Evolutionary conservation across 2,888 invertebrate genomes (phyloP).

Genomic region (Heteromyza rotundicornis): DNA sequence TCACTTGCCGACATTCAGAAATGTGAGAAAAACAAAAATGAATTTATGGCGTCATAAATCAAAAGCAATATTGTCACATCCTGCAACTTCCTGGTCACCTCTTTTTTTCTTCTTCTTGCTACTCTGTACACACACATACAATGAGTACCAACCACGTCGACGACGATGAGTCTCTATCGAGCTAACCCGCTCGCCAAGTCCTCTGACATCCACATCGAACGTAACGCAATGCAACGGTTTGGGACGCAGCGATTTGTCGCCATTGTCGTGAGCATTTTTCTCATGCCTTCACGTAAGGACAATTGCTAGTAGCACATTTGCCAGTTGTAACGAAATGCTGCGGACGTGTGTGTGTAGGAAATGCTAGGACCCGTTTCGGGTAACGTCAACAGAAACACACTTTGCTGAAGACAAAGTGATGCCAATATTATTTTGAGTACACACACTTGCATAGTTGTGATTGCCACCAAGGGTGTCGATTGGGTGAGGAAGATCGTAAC

Average conservation of each 20-base stretch:
- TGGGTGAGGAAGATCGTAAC: too few species aligned
- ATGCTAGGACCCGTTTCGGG: not conserved
- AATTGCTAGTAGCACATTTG: not conserved
- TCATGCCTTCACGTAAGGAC: not conserved
- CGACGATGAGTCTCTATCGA: too few species aligned
- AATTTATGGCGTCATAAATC: slow-evolving; percentile 58
- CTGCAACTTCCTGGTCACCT: slow-evolving; percentile 38
- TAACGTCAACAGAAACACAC: not conserved
- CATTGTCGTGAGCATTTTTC: slow-evolving; percentile 8
- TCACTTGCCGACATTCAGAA: slow-evolving; percentile 22
- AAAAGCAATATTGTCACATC: slow-evolving; percentile 57
- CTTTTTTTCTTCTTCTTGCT: slow-evolving; percentile 11
- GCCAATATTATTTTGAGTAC: slow-evolving; percentile 15
- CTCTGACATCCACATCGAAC: not conserved
- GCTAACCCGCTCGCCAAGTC: too few species aligned
- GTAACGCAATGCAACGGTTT: not conserved
- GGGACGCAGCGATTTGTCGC: slow-evolving; percentile 15
- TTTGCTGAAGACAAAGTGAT: not conserved
- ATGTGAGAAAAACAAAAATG: slow-evolving; percentile 47
- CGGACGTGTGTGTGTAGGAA: not conserved
- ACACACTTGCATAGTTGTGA: not conserved
- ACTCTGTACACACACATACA: too few species aligned
- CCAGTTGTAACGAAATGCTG: not conserved
- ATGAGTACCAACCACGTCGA: not conserved
- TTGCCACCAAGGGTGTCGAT: not conserved